A percentile compares a stretch with the other conserved stretches of the same genome.
Evolutionary conservation across 2,888 invertebrate species (phyloP).

Genomic region (Balanococcus diminutus): DNA sequence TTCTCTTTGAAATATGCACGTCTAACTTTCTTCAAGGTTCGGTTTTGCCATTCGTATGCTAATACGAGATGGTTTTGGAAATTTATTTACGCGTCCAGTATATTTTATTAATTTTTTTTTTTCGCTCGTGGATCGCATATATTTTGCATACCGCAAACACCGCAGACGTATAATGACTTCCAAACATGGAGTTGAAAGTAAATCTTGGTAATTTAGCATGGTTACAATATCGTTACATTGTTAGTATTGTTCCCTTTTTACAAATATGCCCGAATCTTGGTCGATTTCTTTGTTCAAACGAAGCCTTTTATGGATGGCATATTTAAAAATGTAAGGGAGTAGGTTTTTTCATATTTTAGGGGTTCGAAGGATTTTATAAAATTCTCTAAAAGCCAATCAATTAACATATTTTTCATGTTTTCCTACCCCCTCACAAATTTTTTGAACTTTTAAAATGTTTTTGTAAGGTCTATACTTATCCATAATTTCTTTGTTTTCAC

Average conservation of each 20-base stretch:
- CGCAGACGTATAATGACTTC: not conserved
- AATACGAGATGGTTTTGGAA: not conserved
- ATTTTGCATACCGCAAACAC: not conserved
- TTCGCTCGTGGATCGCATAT: not conserved
- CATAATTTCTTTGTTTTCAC: too few species aligned
- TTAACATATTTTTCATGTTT: too few species aligned
- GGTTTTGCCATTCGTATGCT: conserved; percentile 5
- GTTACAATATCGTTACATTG: not conserved
- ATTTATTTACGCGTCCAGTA: not conserved
- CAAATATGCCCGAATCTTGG: not conserved
- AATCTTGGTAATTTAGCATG: not conserved
- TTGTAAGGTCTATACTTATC: too few species aligned
- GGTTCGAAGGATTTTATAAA: too few species aligned
- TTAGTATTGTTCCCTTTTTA: not conserved
- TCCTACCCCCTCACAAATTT: too few species aligned
- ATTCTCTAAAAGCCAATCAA: too few species aligned
- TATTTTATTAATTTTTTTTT: not conserved
- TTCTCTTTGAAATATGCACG: not conserved
- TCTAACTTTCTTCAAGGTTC: not conserved
- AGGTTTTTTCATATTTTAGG: too few species aligned
- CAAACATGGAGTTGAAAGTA: conserved; percentile 10
- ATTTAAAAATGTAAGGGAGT: too few species aligned
- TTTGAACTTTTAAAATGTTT: too few species aligned
- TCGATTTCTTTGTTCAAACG: too few species aligned
- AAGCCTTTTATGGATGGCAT: too few species aligned